These are phyloP conservation scores for Sceloporus tristichus DNA, from an alignment of 2,113 vertebrate genomes.

Conservation along the genomic window DNA sequence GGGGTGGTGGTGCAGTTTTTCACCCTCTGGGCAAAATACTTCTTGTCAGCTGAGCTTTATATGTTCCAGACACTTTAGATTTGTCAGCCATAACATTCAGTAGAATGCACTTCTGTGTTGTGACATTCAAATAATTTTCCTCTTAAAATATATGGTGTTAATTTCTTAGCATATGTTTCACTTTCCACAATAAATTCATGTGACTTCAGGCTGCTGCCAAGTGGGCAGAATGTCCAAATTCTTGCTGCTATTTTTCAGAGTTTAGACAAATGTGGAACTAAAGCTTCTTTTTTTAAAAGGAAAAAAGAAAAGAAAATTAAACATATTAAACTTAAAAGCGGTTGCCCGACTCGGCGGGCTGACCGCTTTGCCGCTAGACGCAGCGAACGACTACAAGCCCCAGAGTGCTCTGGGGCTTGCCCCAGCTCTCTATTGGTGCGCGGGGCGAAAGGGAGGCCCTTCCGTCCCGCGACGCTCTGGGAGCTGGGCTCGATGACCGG, in stretches of 20 bases:
- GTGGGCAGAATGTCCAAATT: background rate
- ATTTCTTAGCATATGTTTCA: constrained; percentile 9
- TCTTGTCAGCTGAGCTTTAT: background rate
- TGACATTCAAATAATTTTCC: background rate
- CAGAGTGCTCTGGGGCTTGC: too few relatives aligned
- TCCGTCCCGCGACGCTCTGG: too few relatives aligned
- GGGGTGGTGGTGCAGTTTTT: too few relatives aligned
- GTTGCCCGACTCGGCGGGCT: too few relatives aligned
- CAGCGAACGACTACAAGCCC: too few relatives aligned
- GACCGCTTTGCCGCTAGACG: too few relatives aligned
- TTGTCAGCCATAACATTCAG: background rate
- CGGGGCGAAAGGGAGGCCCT: too few relatives aligned
- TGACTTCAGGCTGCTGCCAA: background rate
- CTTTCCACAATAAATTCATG: background rate
- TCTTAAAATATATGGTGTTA: background rate
- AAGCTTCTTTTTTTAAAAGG: background rate
- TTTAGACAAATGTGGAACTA: background rate
- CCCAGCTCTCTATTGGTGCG: too few relatives aligned
- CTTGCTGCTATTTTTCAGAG: background rate
- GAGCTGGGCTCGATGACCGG: too few relatives aligned
- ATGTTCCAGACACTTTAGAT: background rate
- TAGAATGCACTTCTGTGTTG: background rate
- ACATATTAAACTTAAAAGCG: background rate
- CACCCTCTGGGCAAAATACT: background rate
- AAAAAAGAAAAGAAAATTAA: too few relatives aligned